These are phyloP conservation scores for Gymnodraco acuticeps DNA, from an alignment of 2,797 vertebrate species.

Conservation along the genomic window DNA sequence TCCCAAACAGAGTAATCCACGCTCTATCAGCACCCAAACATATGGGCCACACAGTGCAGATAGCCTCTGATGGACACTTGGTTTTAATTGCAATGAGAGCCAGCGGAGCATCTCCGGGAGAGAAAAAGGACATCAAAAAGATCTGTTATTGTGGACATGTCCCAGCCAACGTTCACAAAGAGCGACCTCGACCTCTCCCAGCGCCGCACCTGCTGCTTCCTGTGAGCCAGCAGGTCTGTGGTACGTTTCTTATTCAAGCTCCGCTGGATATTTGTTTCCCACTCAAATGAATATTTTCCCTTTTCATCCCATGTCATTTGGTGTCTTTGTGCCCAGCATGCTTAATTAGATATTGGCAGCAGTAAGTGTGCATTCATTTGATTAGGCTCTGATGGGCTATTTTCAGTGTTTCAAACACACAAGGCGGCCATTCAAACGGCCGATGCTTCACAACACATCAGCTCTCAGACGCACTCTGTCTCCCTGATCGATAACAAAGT, in stretches of 20 bases:
- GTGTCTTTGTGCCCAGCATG: constrained; percentile 66
- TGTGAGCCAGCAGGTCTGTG: constrained; percentile 38
- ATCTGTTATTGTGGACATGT: constrained; percentile 69
- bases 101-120: constrained; percentile 79
- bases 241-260: constrained; percentile 54
- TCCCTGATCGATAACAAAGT: constrained; percentile 74
- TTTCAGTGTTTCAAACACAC: constrained; percentile 53
- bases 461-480: constrained; percentile 63
- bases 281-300: constrained; percentile 64
- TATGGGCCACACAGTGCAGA: constrained; percentile 96
- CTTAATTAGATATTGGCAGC: constrained; percentile 74
- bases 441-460: constrained; percentile 53
- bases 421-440: constrained; percentile 57
- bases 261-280: constrained; percentile 63
- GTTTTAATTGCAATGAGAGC: constrained; percentile 92
- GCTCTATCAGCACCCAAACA: constrained; percentile 98
- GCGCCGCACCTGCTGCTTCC: constrained; percentile 72
- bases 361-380: constrained; percentile 66
- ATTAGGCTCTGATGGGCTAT: constrained; percentile 73
- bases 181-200: constrained; percentile 73
- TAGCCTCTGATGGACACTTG: constrained; percentile 95
- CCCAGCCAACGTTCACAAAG: constrained; percentile 68
- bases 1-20: constrained; percentile 96
- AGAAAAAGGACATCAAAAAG: constrained; percentile 69
- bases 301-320: constrained; percentile 65